These are phyloP conservation scores for Lagopus muta DNA, from an alignment of 2,113 vertebrate species.

Conservation along the genomic window DNA sequence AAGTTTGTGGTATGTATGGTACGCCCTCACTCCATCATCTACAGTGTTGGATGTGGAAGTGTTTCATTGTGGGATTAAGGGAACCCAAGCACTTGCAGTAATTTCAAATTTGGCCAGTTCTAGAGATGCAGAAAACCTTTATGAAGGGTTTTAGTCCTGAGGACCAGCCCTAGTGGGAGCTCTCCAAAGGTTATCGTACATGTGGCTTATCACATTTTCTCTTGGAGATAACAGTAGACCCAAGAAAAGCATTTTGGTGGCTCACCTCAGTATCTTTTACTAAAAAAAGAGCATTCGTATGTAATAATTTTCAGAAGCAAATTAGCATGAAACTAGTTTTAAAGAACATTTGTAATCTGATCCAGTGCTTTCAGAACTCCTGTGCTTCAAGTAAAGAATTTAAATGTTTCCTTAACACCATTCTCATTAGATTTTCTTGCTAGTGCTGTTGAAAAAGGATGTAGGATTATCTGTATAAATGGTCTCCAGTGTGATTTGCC, in stretches of 20 bases:
- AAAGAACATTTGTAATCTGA: not conserved
- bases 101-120: not conserved
- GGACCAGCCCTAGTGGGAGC: not conserved
- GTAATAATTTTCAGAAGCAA: not conserved
- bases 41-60: not conserved
- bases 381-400: not conserved
- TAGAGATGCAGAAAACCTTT: not conserved
- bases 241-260: not conserved
- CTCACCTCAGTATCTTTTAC: not conserved
- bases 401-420: not conserved
- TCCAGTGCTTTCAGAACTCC: not conserved
- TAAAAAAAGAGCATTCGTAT: not conserved
- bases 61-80: not conserved
- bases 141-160: not conserved
- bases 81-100: not conserved
- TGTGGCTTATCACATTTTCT: not conserved
- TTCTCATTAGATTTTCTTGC: not conserved
- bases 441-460: not conserved
- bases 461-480: not conserved
- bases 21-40: not conserved
- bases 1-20: not conserved
- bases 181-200: not conserved
- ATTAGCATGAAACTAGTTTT: not conserved
- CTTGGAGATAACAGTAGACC: not conserved
- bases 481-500: not conserved